Evolutionary conservation across 2,888 invertebrate species (phyloP), one percentile per base, ranked within the genome.

Genomic region (Polymixis lichenea): DNA sequence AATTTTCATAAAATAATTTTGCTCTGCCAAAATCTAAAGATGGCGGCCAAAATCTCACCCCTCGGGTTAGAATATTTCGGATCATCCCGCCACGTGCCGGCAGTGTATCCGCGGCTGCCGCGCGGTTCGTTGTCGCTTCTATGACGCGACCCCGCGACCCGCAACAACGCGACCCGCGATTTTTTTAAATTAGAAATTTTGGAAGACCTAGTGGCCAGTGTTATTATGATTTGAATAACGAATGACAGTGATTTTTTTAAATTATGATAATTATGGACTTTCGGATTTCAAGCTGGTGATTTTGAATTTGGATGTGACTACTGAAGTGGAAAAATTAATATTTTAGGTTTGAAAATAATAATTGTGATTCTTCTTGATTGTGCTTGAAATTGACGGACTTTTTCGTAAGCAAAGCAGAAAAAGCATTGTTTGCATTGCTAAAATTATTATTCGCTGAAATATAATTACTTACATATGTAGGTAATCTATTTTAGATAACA

Each of bases 71-170:
- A 92, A 90, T 91, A 92, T 88, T 93, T 92, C 89, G 86, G 86
- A 80, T 80, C 88, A 90, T 84, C 84, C 79, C 87, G 93, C 93
- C 95, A 95, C 95, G 96, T 95, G 95, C 93, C 90, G 83, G 89
- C 94, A 95, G 95, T 94, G 93, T 93, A 92, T 90, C 93, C 95
- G 93, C 93, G 93, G 90, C 94, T 88, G 89, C 89, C 92, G 95
- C 92, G 94, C 95, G 94, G 94, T 92, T 91, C 90, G 90, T 88
- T 88, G 82, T 72, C 83, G 73, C 32, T 53, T 71, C 79, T 74
- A 76, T 78, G 77, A 80, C 78, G 80, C 75, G 78, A 84, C 65
- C 82, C 80, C 76, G 83, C 80, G 84, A 84, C 74, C 72, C 75
- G 80, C 80, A 78, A 87, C 85, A 73, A 58, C 60, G 71, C 69